Evolutionary conservation across 2,113 vertebrate genomes (phyloP).

Genomic region (Abramis brama): DNA sequence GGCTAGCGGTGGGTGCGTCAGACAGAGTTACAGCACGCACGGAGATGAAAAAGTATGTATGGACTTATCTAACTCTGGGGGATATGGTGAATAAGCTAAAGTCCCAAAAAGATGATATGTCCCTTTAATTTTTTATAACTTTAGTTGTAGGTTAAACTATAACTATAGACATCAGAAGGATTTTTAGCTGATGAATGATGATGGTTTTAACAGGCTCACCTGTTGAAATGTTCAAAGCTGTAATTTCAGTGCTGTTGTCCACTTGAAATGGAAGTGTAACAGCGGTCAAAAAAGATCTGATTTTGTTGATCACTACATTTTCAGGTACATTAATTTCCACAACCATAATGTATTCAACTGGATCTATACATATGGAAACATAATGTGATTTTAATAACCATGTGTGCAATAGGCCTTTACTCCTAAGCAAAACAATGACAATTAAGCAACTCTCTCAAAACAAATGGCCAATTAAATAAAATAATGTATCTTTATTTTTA

Average conservation of each 20-base stretch:
- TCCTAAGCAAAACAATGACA: not conserved
- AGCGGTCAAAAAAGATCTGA: not conserved
- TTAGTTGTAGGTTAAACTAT: not conserved
- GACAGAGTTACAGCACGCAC: too few species aligned
- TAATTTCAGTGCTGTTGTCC: slow-evolving; percentile 31
- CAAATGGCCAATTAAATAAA: too few species aligned
- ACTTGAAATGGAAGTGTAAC: slow-evolving; percentile 8
- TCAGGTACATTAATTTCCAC: slow-evolving; percentile 30
- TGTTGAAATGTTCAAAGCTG: slow-evolving; percentile 28
- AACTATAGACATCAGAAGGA: not conserved
- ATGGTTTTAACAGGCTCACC: slow-evolving; percentile 7
- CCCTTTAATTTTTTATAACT: not conserved
- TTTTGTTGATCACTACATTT: not conserved
- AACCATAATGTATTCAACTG: slow-evolving; percentile 35
- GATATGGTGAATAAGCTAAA: too few species aligned
- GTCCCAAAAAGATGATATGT: not conserved
- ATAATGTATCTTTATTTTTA: not conserved
- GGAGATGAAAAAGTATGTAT: too few species aligned
- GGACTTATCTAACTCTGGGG: too few species aligned
- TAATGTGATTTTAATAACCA: not conserved
- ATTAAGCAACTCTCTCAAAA: not conserved
- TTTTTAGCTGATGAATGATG: not conserved
- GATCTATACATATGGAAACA: slow-evolving; percentile 1
- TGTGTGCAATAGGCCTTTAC: not conserved
- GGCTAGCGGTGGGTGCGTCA: too few species aligned